Conservation (phyloP, 2,113 vertebrate species). For the Silurus glanis region DNA sequence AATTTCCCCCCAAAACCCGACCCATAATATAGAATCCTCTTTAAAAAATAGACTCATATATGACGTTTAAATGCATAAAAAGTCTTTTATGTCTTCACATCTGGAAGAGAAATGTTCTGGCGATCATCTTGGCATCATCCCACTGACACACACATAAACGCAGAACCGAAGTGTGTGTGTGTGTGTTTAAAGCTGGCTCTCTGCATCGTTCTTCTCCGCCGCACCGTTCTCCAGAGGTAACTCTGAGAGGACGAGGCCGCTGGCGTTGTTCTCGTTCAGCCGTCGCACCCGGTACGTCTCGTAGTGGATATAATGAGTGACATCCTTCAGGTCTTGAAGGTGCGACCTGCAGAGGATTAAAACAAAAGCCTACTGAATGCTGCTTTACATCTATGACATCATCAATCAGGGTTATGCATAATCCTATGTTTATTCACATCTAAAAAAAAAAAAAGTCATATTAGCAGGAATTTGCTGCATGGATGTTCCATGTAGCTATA, state of each 20-base stretch:
- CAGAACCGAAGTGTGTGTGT: slow-evolving; percentile 12
- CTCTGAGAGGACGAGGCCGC: slow-evolving; percentile 57
- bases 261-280: slow-evolving; percentile 82
- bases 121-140: background rate
- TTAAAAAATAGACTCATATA: slow-evolving; percentile 59
- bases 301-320: slow-evolving; percentile 92
- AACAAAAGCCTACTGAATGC: background rate
- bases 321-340: slow-evolving; percentile 94
- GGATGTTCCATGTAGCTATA: background rate
- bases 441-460: no score
- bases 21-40: slow-evolving; percentile 44
- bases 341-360: slow-evolving; percentile 76
- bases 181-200: slow-evolving; percentile 68
- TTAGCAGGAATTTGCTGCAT: background rate
- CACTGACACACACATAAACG: background rate
- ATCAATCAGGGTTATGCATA: background rate
- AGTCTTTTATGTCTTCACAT: slow-evolving; percentile 43
- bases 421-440: background rate
- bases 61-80: slow-evolving; percentile 52
- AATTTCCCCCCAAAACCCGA: background rate
- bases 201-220: slow-evolving; percentile 59
- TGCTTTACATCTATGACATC: background rate
- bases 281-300: slow-evolving; percentile 85
- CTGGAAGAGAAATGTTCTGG: slow-evolving; percentile 39
- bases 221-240: slow-evolving; percentile 63